These are phyloP conservation scores for Proisotoma minuta DNA, from an alignment of 2,888 invertebrate genomes.

Conservation along the genomic window DNA sequence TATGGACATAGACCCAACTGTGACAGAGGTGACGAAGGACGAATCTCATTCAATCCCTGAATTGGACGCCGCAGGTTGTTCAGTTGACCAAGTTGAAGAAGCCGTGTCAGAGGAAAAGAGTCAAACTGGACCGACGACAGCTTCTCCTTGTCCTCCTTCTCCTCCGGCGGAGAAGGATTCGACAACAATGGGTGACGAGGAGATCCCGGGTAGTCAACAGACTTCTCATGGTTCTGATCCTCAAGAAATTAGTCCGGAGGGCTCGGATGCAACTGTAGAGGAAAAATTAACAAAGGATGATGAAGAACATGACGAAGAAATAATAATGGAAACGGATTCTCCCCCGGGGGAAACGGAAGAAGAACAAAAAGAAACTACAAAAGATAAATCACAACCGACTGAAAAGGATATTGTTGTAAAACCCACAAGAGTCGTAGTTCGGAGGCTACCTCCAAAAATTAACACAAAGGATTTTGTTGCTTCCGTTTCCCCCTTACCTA, in stretches of 20 bases:
- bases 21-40: too few species aligned
- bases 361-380: too few species aligned
- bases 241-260: background rate
- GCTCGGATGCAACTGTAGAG: background rate
- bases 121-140: conserved; percentile 41
- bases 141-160: conserved; percentile 38
- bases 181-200: background rate
- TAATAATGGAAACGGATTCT: background rate
- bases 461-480: conserved; percentile 5
- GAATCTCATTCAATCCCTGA: too few species aligned
- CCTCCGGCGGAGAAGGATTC: conserved; percentile 32
- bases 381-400: too few species aligned
- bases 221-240: background rate
- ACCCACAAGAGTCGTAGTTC: background rate
- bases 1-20: too few species aligned
- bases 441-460: conserved; percentile 3
- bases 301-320: background rate
- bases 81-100: too few species aligned
- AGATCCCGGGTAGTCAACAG: background rate
- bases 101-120: background rate
- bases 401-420: background rate
- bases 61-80: too few species aligned
- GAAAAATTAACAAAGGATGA: background rate
- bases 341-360: background rate
- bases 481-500: background rate